phyloP scores from a whole-genome alignment of 2,888 invertebrate genomes.

The Monoplex corrugatus region DNA sequence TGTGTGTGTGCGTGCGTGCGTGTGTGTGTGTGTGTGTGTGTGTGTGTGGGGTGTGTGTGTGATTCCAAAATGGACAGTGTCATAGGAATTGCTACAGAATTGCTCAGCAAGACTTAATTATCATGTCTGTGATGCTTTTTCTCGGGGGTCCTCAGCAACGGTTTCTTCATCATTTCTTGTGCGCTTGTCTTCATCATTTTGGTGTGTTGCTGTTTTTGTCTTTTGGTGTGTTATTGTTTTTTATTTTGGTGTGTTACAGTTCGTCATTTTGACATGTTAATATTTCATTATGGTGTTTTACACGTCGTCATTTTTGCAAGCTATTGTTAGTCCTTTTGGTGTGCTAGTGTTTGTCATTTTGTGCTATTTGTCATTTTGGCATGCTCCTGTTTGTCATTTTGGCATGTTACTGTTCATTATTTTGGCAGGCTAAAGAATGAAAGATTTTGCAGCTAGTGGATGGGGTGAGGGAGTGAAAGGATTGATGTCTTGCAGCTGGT shows the following conservation, averaged over 20 bases:
- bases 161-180: no score
- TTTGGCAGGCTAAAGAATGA: neutral
- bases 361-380: neutral
- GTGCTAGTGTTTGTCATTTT: neutral
- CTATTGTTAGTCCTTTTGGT: neutral
- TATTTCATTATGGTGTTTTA: neutral
- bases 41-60: no score
- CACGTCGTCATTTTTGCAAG: neutral
- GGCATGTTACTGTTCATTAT: neutral
- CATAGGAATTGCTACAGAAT: no score
- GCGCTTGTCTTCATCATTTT: neutral
- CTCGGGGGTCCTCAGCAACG: no score
- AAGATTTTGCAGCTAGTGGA: neutral
- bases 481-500: no score
- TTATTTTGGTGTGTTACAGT: neutral
- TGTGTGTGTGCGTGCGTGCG: neutral
- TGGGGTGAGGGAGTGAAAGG: neutral
- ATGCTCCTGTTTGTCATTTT: neutral
- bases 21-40: neutral
- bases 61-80: no score
- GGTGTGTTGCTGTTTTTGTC: neutral
- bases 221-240: neutral
- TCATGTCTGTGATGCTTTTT: no score
- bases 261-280: neutral
- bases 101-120: no score